phyloP scores from a whole-genome alignment of 2,888 invertebrate genomes.

The Lasioglossum morio region DNA sequence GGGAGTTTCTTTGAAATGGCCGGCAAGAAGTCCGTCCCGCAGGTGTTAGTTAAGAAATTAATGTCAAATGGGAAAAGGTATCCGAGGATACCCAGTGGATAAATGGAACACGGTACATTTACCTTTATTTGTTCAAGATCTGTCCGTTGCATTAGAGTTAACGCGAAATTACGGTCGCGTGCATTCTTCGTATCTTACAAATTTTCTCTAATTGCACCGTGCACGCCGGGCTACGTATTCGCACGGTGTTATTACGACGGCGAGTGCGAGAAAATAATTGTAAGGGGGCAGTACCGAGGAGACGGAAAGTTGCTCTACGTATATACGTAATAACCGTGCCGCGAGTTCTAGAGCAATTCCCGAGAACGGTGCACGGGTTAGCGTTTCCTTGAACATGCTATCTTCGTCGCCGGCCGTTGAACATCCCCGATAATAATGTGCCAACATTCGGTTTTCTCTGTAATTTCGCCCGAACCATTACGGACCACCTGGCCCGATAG shows the following conservation, averaged over 20 bases:
- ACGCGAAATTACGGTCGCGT: slow-evolving; percentile 7
- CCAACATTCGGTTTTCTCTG: slow-evolving; percentile 54
- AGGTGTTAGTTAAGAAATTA: neutral
- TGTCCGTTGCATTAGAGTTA: slow-evolving; percentile 14
- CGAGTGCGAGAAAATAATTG: slow-evolving; percentile 16
- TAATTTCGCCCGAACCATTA: slow-evolving; percentile 60
- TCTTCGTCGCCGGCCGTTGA: slow-evolving; percentile 44
- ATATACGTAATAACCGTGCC: slow-evolving; percentile 43
- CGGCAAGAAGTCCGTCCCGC: neutral
- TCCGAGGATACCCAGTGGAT: neutral
- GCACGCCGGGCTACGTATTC: neutral
- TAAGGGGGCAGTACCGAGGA: neutral
- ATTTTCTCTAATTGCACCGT: slow-evolving; percentile 21
- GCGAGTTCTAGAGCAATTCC: slow-evolving; percentile 30
- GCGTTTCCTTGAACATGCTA: slow-evolving; percentile 42
- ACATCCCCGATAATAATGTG: slow-evolving; percentile 68
- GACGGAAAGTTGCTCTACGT: slow-evolving; percentile 11
- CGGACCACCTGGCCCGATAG: slow-evolving; percentile 61
- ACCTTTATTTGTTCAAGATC: slow-evolving; percentile 17
- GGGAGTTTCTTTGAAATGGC: neutral
- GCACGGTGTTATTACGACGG: slow-evolving; percentile 19
- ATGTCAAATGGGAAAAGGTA: neutral
- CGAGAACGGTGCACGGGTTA: slow-evolving; percentile 21
- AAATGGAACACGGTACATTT: neutral
- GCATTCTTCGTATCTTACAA: slow-evolving; percentile 13